Conservation (phyloP, 2,888 invertebrate species). For the Polymixis flavicincta region DNA sequence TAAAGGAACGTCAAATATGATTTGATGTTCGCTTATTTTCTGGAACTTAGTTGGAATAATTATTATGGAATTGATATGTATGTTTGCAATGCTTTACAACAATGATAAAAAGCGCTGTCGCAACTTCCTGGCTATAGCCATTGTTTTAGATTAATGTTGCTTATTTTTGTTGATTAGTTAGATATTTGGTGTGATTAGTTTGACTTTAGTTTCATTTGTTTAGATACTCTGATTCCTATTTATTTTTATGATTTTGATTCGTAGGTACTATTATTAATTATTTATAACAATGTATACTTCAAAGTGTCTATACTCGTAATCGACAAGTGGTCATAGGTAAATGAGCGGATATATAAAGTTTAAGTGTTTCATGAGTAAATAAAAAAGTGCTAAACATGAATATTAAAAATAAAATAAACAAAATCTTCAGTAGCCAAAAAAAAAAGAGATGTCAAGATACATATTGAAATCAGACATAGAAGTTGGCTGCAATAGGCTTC, state of each 20-base stretch:
- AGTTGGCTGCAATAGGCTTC: background rate
- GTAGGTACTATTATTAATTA: background rate
- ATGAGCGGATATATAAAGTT: background rate
- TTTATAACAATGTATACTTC: background rate
- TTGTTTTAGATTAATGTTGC: background rate
- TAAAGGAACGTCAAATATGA: slow-evolving; percentile 36
- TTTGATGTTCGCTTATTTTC: slow-evolving; percentile 48
- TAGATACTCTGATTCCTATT: background rate
- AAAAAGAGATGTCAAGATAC: background rate
- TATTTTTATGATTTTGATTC: background rate
- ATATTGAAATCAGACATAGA: background rate
- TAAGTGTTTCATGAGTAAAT: background rate
- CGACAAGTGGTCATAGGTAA: background rate
- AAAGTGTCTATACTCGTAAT: background rate
- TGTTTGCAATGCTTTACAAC: slow-evolving; percentile 21
- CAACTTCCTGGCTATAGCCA: slow-evolving; percentile 22
- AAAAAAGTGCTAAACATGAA: background rate
- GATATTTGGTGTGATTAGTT: background rate
- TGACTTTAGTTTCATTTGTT: background rate
- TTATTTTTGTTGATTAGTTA: slow-evolving; percentile 28
- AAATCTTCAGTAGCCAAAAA: background rate
- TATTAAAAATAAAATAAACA: background rate
- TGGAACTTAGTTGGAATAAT: background rate
- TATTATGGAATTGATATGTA: slow-evolving; percentile 22
- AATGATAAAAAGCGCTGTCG: slow-evolving; percentile 15